These are phyloP conservation scores for Bicyclus anynana DNA, from an alignment of 1,140 invertebrate species.

Conservation along the genomic window DNA sequence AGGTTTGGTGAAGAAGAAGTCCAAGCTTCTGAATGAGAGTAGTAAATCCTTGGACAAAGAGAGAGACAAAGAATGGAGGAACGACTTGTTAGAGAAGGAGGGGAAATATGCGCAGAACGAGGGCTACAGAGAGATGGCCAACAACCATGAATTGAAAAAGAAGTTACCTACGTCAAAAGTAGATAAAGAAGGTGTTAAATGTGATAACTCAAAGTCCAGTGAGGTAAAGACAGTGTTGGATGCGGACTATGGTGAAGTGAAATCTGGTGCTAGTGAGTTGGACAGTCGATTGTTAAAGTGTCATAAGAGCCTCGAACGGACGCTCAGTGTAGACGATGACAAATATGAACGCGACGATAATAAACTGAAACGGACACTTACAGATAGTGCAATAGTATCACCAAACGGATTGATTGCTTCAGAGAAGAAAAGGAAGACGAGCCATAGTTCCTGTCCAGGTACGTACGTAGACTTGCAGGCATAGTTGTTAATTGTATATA, in stretches of 20 bases:
- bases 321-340: conserved; percentile 54
- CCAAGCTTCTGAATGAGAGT: conserved; percentile 49
- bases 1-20: conserved; percentile 62
- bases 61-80: conserved; percentile 63
- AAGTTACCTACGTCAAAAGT: conserved; percentile 58
- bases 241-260: conserved; percentile 48
- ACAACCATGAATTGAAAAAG: conserved; percentile 64
- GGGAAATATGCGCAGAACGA: conserved; percentile 73
- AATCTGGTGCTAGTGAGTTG: conserved; percentile 60
- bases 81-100: conserved; percentile 64
- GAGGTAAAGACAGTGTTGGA: conserved; percentile 61
- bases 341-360: conserved; percentile 52
- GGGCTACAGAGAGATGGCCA: conserved; percentile 69
- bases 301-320: conserved; percentile 59
- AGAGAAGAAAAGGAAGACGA: conserved; percentile 78
- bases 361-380: conserved; percentile 61
- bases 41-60: conserved; percentile 52
- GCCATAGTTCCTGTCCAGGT: conserved; percentile 73
- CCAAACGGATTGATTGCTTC: conserved; percentile 70
- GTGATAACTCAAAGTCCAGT: conserved; percentile 64
- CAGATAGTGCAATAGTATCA: conserved; percentile 58
- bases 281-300: conserved; percentile 59
- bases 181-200: conserved; percentile 54
- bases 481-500: conserved; percentile 9
- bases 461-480: conserved; percentile 38